Base-by-base conservation (phyloP, 2,888 invertebrate species). In the Kryphioiulus occultus region DNA sequence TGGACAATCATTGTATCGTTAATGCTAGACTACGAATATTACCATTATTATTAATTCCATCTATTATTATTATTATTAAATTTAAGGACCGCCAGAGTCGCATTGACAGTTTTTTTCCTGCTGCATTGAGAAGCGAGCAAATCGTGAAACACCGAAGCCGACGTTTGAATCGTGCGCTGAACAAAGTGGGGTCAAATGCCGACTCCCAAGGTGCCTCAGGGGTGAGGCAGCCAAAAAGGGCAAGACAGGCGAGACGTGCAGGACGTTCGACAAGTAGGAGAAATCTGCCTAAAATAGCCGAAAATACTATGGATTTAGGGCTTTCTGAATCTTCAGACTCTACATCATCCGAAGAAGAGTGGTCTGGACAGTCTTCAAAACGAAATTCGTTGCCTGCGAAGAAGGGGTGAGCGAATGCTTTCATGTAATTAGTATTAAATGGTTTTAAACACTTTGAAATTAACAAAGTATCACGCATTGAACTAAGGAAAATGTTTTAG, bases 291-390 rank as follows among this genome's bases (percentile, higher is more conserved):
- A 15, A 32, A n/a, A 86, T n/a, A n/a, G 19, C 68, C 10, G n/a
- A 86, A 17, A 35, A 12, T 86, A n/a, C 19, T 4, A 30, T 12
- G n/a, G 86, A 86, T 35, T 59, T 86, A 9, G 39, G 35, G 17
- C 86, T 86, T 15, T 86, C 86, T 17, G 86, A 86, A 68, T 17
- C 78, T 7, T 86, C 86, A 15, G 86, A 86, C 35, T 86, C 86
- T 22, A 15, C 39, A 12, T 78, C 78, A 1, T 53, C 47, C 19
- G 86, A 39, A 12, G 86, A 86, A 53, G 30, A 42, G 47, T 12
- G 30, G 15, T 26, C 22, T 1, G 47, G 9, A 19, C 19, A 22
- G 9, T 17, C 53, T 15, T 22, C 26, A 12, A 86, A 86, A 47
- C 86, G 47, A 47, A 86, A 86, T 10, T 19, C 47, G 5, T 78